A percentile compares a stretch with the other conserved stretches of the same genome.
These are phyloP conservation scores for Cyprinodon tularosa DNA, from an alignment of 2,113 vertebrate genomes.

Conservation along the genomic window DNA sequence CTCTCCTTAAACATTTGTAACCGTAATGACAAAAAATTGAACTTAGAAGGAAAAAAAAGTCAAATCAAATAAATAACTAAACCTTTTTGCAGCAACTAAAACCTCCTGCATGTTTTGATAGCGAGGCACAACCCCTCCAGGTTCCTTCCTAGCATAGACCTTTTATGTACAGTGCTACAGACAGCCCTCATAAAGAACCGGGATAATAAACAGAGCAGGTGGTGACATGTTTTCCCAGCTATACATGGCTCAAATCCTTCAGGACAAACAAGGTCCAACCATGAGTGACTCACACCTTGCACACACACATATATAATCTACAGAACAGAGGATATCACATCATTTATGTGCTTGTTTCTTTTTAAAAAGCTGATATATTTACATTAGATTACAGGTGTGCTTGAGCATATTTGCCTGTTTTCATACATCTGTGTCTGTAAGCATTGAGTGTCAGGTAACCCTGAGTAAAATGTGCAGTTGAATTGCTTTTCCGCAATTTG, in stretches of 20 bases:
- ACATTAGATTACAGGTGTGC: slow-evolving; percentile 35
- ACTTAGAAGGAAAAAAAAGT: slow-evolving; percentile 20
- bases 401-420: slow-evolving; percentile 20
- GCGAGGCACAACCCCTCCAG: slow-evolving; percentile 5
- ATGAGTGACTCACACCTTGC: slow-evolving; percentile 28
- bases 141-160: slow-evolving; percentile 15
- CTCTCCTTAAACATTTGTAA: slow-evolving; percentile 18
- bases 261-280: slow-evolving; percentile 48
- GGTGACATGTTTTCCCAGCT: slow-evolving; percentile 23
- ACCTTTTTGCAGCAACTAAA: slow-evolving; percentile 26
- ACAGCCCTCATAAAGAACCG: slow-evolving; percentile 51
- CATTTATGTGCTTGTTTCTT: slow-evolving; percentile 33
- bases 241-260: slow-evolving; percentile 65
- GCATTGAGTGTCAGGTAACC: slow-evolving; percentile 64
- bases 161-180: slow-evolving; percentile 50
- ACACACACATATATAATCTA: slow-evolving; percentile 41
- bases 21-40: slow-evolving; percentile 26
- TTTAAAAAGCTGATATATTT: slow-evolving; percentile 38
- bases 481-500: slow-evolving; percentile 66
- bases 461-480: slow-evolving; percentile 70
- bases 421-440: slow-evolving; percentile 11
- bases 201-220: slow-evolving; percentile 8
- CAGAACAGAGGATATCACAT: slow-evolving; percentile 27
- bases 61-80: slow-evolving; percentile 14
- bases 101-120: slow-evolving; percentile 29